Evolutionary conservation across 2,797 vertebrate genomes (phyloP).

Genomic region (Serranus cabrilla): DNA sequence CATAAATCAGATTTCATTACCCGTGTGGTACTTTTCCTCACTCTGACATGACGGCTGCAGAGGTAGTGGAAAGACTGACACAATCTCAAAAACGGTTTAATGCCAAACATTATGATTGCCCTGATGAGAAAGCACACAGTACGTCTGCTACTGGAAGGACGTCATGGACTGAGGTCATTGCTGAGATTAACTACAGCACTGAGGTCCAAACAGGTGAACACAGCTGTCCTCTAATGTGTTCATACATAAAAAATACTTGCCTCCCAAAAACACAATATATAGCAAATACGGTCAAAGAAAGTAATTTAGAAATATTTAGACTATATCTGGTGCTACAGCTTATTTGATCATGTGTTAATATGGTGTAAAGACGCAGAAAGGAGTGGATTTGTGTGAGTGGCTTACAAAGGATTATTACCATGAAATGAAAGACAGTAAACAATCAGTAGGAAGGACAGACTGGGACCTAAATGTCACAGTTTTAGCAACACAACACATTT

Average conservation of each 20-base stretch:
- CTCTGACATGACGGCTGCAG: slow-evolving; percentile 57
- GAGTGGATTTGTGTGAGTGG: not conserved
- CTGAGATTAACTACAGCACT: slow-evolving; percentile 31
- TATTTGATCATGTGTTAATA: slow-evolving; percentile 7
- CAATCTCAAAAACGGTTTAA: slow-evolving; percentile 22
- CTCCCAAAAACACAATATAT: slow-evolving; percentile 10
- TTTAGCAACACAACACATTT: slow-evolving; percentile 7
- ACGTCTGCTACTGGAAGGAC: slow-evolving; percentile 56
- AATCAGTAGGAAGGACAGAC: slow-evolving; percentile 2
- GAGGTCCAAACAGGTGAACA: slow-evolving; percentile 27
- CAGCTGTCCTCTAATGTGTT: slow-evolving; percentile 2
- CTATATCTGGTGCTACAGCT: slow-evolving; percentile 7
- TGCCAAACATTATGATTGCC: slow-evolving; percentile 19
- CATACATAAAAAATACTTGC: slow-evolving; percentile 18
- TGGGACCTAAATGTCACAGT: not conserved
- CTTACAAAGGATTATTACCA: slow-evolving; percentile 16
- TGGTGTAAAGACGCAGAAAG: not conserved
- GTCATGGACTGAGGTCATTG: slow-evolving; percentile 29
- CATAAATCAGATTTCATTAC: slow-evolving; percentile 53
- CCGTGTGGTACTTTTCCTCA: slow-evolving; percentile 54
- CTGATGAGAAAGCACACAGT: slow-evolving; percentile 42
- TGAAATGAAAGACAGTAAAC: slow-evolving; percentile 40
- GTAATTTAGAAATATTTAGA: slow-evolving; percentile 8
- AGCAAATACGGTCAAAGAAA: not conserved
- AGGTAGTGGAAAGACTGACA: slow-evolving; percentile 74